Evolutionary conservation across 2,888 invertebrate genomes (phyloP).

Genomic region (Pherbina coryleti): DNA sequence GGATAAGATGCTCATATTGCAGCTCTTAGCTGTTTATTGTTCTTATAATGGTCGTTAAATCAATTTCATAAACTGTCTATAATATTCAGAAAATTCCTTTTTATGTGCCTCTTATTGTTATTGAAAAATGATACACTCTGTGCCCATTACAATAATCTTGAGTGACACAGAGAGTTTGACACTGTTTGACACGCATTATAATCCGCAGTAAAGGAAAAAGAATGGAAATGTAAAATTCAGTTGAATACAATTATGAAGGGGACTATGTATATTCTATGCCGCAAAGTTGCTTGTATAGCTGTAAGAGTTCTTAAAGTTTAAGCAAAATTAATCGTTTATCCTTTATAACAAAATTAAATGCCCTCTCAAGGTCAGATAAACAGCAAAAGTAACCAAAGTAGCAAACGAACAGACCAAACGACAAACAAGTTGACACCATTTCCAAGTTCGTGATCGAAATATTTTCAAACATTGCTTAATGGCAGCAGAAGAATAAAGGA

Average conservation of each 20-base stretch:
- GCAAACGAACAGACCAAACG: conserved; percentile 23
- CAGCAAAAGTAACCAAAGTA: background rate
- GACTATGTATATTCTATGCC: too few relatives aligned
- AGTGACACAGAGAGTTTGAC: too few relatives aligned
- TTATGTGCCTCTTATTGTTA: background rate
- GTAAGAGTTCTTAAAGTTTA: too few relatives aligned
- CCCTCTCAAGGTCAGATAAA: too few relatives aligned
- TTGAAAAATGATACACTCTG: background rate
- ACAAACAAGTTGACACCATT: conserved; percentile 29
- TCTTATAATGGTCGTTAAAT: background rate
- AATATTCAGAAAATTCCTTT: background rate
- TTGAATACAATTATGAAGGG: too few relatives aligned
- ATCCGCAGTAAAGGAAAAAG: too few relatives aligned
- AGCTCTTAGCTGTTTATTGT: background rate
- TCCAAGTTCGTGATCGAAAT: conserved; percentile 26
- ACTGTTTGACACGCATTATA: too few relatives aligned
- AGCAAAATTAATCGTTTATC: too few relatives aligned
- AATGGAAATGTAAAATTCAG: too few relatives aligned
- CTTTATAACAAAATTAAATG: too few relatives aligned
- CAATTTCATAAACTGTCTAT: conserved; percentile 26
- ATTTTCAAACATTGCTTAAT: background rate
- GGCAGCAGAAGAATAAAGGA: background rate
- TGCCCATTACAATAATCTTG: too few relatives aligned
- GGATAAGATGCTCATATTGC: background rate
- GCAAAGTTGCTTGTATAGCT: too few relatives aligned